Evolutionary conservation across 2,797 vertebrate species (phyloP), one percentile per base, ranked within the genome.

Genomic region (Delichon dasypus): DNA sequence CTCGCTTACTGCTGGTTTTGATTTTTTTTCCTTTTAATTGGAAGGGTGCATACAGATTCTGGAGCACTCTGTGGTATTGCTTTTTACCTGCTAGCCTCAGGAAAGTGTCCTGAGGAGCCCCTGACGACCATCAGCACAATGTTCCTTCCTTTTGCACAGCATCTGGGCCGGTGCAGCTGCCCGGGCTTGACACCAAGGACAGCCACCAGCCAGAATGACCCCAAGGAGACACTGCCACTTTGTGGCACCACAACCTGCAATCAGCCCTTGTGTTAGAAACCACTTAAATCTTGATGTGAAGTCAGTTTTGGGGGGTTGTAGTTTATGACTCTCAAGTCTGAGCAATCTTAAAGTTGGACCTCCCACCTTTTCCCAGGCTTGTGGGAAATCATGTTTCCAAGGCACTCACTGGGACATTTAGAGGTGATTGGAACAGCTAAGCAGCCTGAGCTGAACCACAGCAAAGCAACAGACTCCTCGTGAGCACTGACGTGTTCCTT

Each of bases 61-160:
- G 66, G 45, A 74, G 57, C 53, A 38, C 26, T 62, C 47, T 45
- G n/a, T 1, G 0, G 70, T 21, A 32, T 50, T 0, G 0, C 3
- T 48, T 94, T 89, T 84, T 58, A 86, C 42, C 74, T 67, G 70
- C 53, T 32, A 67, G 19, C 51, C 64, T 91, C 12, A 10, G 42
- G 34, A 34, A 27, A 78, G 32, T 2, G 6, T 72, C 48, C 78
- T 68, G 53, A 87, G 55, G 20, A 70, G 40, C 26, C 53, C 55
- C 29, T 34, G n/a, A 26, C 72, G 58, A 54, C 19, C 34, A 70
- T 21, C 25, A 60, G 66, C 61, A 70, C 11, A 64, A 53, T 0
- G 1, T 16, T 34, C 10, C 32, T 36, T 85, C 11, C 45, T 47
- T 29, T 74, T 20, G 47, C 79, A 44, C 2, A 16, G 91, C 45